Evolutionary conservation across 2,888 invertebrate species (phyloP).

Genomic region (Drosophila phalerata): DNA sequence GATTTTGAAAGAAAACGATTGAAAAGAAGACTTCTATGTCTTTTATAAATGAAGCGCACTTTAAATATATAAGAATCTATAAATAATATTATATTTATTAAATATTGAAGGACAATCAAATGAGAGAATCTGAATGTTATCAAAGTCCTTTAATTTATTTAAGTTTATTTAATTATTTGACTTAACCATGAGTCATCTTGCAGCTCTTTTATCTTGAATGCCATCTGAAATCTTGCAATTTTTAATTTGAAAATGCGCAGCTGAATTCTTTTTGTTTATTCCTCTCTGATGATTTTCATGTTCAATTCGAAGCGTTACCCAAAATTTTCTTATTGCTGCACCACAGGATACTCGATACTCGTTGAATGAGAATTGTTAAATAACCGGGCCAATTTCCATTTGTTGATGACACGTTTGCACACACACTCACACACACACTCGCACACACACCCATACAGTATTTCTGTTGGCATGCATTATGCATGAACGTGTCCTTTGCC

Average conservation of each 20-base stretch:
- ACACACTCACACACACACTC: conserved; percentile 14
- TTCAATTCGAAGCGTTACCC: conserved; percentile 5
- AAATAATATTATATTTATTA: no score
- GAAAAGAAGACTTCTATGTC: no score
- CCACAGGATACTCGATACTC: conserved; percentile 43
- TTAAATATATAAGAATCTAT: no score
- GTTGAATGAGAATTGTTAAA: conserved; percentile 50
- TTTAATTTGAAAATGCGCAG: conserved; percentile 18
- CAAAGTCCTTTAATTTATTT: neutral
- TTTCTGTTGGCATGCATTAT: conserved; percentile 39
- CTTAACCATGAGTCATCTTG: neutral
- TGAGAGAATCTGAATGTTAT: neutral
- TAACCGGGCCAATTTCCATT: conserved; percentile 44
- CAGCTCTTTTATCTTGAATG: neutral
- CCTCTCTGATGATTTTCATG: conserved; percentile 14
- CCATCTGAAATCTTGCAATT: conserved; percentile 11
- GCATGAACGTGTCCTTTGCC: conserved; percentile 73
- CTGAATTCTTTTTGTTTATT: conserved; percentile 15
- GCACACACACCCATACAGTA: neutral
- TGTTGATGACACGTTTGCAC: conserved; percentile 60
- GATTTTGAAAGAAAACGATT: no score
- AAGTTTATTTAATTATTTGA: neutral
- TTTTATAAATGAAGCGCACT: no score
- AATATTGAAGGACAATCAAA: no score
- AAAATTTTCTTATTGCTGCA: conserved; percentile 24